Evolutionary conservation across 2,888 invertebrate genomes (phyloP).

Genomic region (Microctonus brassicae): DNA sequence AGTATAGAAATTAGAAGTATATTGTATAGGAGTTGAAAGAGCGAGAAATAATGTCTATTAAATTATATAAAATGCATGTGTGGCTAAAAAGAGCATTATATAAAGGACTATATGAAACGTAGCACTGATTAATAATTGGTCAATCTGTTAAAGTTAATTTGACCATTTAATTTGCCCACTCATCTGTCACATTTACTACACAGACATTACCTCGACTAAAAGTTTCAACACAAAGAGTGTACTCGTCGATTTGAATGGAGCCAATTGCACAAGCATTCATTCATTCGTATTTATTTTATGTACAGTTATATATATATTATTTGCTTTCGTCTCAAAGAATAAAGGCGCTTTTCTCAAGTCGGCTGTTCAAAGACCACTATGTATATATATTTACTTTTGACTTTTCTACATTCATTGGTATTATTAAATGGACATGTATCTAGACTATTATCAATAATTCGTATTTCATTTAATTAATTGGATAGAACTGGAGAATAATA

Average conservation of each 20-base stretch:
- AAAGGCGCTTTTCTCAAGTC: slow-evolving; percentile 16
- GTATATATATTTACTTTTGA: slow-evolving; percentile 6
- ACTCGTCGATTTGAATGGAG: slow-evolving; percentile 44
- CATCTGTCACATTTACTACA: slow-evolving; percentile 47
- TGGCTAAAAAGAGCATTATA: slow-evolving; percentile 24
- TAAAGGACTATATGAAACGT: slow-evolving; percentile 39
- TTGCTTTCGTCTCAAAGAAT: slow-evolving; percentile 17
- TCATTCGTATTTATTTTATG: slow-evolving; percentile 28
- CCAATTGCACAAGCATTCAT: slow-evolving; percentile 46
- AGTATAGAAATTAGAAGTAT: neutral
- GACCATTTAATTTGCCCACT: slow-evolving; percentile 48
- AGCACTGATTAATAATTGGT: slow-evolving; percentile 51
- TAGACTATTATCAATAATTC: neutral
- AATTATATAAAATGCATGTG: slow-evolving; percentile 24
- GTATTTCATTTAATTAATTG: too few species aligned
- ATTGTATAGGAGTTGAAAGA: neutral
- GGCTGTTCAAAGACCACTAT: slow-evolving; percentile 10
- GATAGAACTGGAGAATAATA: neutral
- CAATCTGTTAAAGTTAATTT: slow-evolving; percentile 51
- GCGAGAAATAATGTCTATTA: slow-evolving; percentile 35
- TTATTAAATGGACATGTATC: neutral
- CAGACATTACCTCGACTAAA: slow-evolving; percentile 22
- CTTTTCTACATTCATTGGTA: slow-evolving; percentile 5
- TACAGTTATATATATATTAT: neutral
- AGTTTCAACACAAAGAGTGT: slow-evolving; percentile 30